Evolutionary conservation across 2,113 vertebrate species (phyloP).

Genomic region (Microcebus griseorufus): DNA sequence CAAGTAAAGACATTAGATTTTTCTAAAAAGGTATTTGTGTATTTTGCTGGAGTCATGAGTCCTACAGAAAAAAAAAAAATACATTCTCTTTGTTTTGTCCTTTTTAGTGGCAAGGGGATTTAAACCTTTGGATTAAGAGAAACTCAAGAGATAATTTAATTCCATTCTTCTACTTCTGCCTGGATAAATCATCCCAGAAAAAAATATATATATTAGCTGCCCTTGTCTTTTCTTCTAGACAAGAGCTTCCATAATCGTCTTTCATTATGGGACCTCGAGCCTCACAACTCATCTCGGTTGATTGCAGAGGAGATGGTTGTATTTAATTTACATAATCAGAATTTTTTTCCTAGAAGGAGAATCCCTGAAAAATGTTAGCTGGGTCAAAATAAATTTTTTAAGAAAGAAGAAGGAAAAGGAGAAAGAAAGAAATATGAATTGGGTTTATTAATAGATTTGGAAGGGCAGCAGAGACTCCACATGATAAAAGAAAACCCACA

Average conservation of each 20-base stretch:
- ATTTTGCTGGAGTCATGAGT: background rate
- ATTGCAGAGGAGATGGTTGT: slow-evolving; percentile 63
- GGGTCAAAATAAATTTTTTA: slow-evolving; percentile 50
- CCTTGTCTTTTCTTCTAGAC: slow-evolving; percentile 64
- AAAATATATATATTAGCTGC: background rate
- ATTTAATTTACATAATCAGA: slow-evolving; percentile 72
- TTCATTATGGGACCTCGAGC: slow-evolving; percentile 44
- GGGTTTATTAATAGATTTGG: background rate
- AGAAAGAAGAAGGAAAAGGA: background rate
- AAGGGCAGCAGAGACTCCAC: background rate
- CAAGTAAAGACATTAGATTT: slow-evolving; percentile 17
- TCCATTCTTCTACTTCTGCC: slow-evolving; percentile 42
- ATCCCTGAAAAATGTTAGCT: slow-evolving; percentile 59
- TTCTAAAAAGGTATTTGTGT: slow-evolving; percentile 8
- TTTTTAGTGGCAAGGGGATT: slow-evolving; percentile 2
- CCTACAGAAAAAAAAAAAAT: background rate
- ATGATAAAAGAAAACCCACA: background rate
- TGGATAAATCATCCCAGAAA: slow-evolving; percentile 46
- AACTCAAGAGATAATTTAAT: slow-evolving; percentile 60
- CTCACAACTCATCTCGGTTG: slow-evolving; percentile 37
- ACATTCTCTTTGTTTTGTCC: background rate
- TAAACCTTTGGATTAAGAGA: slow-evolving; percentile 64
- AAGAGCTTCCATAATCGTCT: slow-evolving; percentile 43
- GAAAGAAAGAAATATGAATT: background rate
- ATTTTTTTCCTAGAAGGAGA: slow-evolving; percentile 60